Conservation (phyloP, 1,140 invertebrate species). For the Lordiphosa mommai region DNA sequence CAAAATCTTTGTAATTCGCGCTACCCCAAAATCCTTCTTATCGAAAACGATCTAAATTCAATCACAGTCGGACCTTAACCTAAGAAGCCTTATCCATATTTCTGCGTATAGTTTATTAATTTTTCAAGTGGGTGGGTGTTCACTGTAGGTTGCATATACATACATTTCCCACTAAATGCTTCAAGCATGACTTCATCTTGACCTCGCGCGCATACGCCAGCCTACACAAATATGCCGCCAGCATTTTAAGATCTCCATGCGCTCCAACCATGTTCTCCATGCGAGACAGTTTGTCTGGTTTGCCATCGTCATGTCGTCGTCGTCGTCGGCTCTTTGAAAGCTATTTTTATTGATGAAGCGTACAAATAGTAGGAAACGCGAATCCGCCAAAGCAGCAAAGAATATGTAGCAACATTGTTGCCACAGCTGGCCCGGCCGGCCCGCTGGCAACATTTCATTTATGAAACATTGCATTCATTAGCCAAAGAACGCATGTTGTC, state of each 20-base stretch:
- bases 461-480: conserved; percentile 41
- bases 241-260: conserved; percentile 5
- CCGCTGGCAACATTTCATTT: conserved; percentile 35
- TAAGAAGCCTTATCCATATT: too few relatives aligned
- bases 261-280: conserved; percentile 4
- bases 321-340: conserved; percentile 56
- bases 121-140: too few relatives aligned
- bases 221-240: conserved; percentile 42
- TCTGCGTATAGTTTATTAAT: too few relatives aligned
- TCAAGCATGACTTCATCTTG: conserved; percentile 71
- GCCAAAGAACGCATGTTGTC: conserved; percentile 41
- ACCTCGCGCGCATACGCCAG: conserved; percentile 54
- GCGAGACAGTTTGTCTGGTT: conserved; percentile 62
- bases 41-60: too few relatives aligned
- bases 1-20: too few relatives aligned
- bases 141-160: conserved; percentile 11
- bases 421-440: neutral
- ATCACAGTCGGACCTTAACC: too few relatives aligned
- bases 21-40: too few relatives aligned
- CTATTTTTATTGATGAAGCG: conserved; percentile 73
- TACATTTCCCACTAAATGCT: conserved; percentile 37
- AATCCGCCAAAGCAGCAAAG: conserved; percentile 7
- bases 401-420: conserved; percentile 35
- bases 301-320: conserved; percentile 4
- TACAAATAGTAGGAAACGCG: conserved; percentile 34